Base-by-base conservation (phyloP, 2,797 vertebrate genomes). In the Megalops cyprinoides region DNA sequence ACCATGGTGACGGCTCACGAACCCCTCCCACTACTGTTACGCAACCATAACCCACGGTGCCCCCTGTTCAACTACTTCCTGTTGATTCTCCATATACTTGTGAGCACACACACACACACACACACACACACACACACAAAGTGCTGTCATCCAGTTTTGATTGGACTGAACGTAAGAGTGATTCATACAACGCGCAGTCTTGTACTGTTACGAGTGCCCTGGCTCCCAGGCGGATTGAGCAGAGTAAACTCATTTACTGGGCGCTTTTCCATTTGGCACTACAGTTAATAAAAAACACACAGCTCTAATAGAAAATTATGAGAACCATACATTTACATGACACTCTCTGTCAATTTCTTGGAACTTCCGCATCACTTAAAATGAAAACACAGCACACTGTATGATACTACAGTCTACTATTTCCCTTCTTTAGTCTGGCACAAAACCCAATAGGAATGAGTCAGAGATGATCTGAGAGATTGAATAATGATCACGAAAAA, bases 281-380 rank as follows among this genome's bases (percentile, higher is more conserved):
- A 71, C 81, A 20, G 46, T 34, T 74, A 74, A 76, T 0, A 48
- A 71, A 78, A 76, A 42, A 78, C 34, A 25, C 34, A 76, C 79
- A 55, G 62, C 28, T 67, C 78, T 60, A 60, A 42, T 76, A 31
- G 10, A n/a, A n/a, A n/a, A n/a, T n/a, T n/a, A n/a, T n/a, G n/a
- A n/a, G n/a, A 28, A 3, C 58, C 5, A 1, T 4, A 31, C 28
- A 62, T 31, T 62, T 28, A 62, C 28, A 58, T 9, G n/a, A 6
- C 51, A 53, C 23, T 49, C 20, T 23, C 53, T n/a, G 53, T 20
- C 53, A n/a, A n/a, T n/a, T n/a, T 12, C 53, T 20, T 15, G 20
- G n/a, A 15, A 56, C 20, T 46, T 48, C 9, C 58, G 60, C 67
- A 78, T 73, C 18, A 77, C 20, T 34, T 65, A 28, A 42, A 4